A percentile compares a stretch with the other conserved stretches of the same genome.
Evolutionary conservation across 2,888 invertebrate genomes (phyloP).

Genomic region (Eupeodes latifasciatus): DNA sequence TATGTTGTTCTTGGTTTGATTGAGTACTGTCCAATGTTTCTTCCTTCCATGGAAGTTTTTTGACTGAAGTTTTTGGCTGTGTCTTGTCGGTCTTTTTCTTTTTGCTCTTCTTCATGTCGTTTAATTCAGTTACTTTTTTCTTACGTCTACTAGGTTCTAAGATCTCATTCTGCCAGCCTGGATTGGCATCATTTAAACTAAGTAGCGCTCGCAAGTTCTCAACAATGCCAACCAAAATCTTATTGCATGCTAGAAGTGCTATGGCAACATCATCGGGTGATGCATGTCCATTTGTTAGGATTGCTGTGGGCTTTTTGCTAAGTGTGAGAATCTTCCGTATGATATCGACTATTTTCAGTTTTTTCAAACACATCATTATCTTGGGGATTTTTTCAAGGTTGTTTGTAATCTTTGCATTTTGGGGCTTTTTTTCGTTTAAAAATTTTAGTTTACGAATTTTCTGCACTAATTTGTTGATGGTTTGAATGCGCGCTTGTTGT

Average conservation of each 20-base stretch:
- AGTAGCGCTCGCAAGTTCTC: constrained; percentile 77
- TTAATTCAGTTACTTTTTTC: constrained; percentile 40
- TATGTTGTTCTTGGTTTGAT: background rate
- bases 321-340: constrained; percentile 79
- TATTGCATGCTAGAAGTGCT: constrained; percentile 81
- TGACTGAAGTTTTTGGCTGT: constrained; percentile 74
- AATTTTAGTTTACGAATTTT: constrained; percentile 81
- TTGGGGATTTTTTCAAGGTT: constrained; percentile 79
- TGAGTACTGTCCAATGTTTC: constrained; percentile 74
- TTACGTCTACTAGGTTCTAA: constrained; percentile 80
- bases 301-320: constrained; percentile 78
- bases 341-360: constrained; percentile 79
- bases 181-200: constrained; percentile 76
- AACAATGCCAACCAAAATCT: constrained; percentile 79
- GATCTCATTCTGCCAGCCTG: constrained; percentile 80
- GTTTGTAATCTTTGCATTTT: constrained; percentile 78
- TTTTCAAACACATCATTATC: constrained; percentile 80
- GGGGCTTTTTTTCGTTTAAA: constrained; percentile 79
- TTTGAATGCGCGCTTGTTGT: constrained; percentile 80
- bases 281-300: constrained; percentile 81
- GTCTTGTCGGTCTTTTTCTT: constrained; percentile 35
- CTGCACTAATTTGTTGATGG: constrained; percentile 81
- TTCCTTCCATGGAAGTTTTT: constrained; percentile 78
- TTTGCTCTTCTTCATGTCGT: constrained; percentile 39
- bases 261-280: constrained; percentile 80